phyloP scores from a whole-genome alignment of 64 coral and sea anemone genomes.

The Anthopleura sola region DNA sequence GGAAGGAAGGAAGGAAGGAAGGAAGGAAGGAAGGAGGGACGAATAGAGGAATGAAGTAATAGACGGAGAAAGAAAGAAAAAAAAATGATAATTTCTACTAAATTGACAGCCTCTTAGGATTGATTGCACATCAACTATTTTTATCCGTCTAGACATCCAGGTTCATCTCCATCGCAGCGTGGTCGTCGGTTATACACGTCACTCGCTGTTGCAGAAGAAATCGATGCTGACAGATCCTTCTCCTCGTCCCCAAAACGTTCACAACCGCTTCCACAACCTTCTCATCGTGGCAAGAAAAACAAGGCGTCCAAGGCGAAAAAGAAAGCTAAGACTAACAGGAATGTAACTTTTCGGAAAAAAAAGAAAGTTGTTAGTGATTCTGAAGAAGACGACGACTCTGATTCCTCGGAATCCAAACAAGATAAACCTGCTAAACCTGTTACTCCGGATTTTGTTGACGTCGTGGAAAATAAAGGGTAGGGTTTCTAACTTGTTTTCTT shows the following conservation, averaged over 20 bases:
- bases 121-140: too few species aligned
- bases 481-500: not conserved
- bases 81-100: too few species aligned
- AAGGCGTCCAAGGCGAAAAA: conserved; percentile 12
- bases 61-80: too few species aligned
- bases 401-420: conserved; percentile 17
- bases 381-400: conserved; percentile 43
- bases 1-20: too few species aligned
- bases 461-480: conserved; percentile 92
- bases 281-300: conserved; percentile 37
- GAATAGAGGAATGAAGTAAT: too few species aligned
- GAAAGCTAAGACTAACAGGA: conserved; percentile 47
- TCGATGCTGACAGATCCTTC: conserved; percentile 59
- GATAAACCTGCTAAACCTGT: conserved; percentile 42
- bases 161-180: conserved; percentile 75
- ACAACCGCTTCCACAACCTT: not conserved
- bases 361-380: conserved; percentile 46
- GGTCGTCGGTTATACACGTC: conserved; percentile 73
- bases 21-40: too few species aligned
- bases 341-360: conserved; percentile 49
- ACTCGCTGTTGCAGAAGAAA: conserved; percentile 84
- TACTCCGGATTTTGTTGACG: conserved; percentile 77
- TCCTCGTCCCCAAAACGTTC: conserved; percentile 35
- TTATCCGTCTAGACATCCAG: conserved; percentile 50
- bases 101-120: too few species aligned